Evolutionary conservation across 2,797 vertebrate species (phyloP).

Genomic region (Podarcis lilfordi): DNA sequence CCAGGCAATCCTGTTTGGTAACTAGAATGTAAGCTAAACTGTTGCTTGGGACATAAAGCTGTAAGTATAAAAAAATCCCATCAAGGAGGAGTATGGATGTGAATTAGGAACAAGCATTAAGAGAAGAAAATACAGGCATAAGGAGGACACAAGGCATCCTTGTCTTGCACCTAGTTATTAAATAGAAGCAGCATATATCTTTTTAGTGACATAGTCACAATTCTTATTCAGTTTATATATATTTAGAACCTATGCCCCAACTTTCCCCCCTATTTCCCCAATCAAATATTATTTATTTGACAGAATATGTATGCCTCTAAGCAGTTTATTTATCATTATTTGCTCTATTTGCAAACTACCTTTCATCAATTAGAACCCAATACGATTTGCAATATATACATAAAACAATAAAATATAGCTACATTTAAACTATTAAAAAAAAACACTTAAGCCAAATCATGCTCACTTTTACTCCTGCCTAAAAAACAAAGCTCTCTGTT

Average conservation of each 20-base stretch:
- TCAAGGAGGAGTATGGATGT: background rate
- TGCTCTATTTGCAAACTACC: too few relatives aligned
- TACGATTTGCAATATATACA: too few relatives aligned
- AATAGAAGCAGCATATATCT: background rate
- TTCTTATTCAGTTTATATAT: background rate
- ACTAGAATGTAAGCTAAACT: background rate
- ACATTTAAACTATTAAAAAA: too few relatives aligned
- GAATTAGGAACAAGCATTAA: background rate
- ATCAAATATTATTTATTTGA: too few relatives aligned
- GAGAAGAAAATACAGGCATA: background rate
- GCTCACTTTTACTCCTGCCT: background rate
- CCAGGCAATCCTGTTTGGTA: slow-evolving; percentile 4
- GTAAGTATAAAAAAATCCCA: background rate
- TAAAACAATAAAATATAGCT: too few relatives aligned
- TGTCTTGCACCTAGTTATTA: background rate
- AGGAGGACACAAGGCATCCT: too few relatives aligned
- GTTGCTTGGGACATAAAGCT: slow-evolving; percentile 13
- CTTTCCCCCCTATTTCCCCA: too few relatives aligned
- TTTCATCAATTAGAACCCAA: too few relatives aligned
- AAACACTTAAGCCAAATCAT: background rate
- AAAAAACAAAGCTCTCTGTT: background rate
- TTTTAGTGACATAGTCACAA: background rate
- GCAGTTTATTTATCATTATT: too few relatives aligned
- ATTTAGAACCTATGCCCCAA: background rate
- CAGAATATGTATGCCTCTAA: too few relatives aligned